Percentiles rank a stretch among this genome's conserved stretches.
phyloP scores from a whole-genome alignment of 2,888 invertebrate genomes.

The Andrena fulva region DNA sequence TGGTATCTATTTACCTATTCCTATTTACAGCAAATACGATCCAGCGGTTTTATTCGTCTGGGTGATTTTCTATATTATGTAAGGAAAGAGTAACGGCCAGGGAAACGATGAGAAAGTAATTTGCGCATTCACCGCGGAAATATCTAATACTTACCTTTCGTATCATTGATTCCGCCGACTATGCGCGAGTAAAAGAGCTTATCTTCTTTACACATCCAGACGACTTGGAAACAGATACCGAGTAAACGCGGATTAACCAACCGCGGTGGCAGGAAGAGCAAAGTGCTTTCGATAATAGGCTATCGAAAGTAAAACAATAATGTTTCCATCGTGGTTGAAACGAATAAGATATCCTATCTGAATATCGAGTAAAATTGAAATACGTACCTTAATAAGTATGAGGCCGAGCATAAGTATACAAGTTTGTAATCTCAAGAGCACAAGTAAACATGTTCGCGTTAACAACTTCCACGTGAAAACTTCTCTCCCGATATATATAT shows the following conservation, averaged over 20 bases:
- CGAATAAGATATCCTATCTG: not conserved
- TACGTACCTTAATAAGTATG: conserved; percentile 1
- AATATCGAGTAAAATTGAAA: not conserved
- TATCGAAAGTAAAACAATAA: conserved; percentile 36
- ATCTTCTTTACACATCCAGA: conserved; percentile 49
- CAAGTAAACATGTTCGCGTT: not conserved
- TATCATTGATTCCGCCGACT: conserved; percentile 11
- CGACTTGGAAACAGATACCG: conserved; percentile 45
- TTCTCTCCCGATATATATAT: not conserved
- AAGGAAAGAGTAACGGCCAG: no score
- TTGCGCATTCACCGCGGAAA: no score
- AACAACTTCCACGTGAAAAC: conserved; percentile 5
- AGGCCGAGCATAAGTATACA: not conserved
- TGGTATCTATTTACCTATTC: no score
- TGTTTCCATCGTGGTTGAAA: not conserved
- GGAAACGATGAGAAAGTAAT: no score
- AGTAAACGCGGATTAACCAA: conserved; percentile 27
- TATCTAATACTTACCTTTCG: not conserved
- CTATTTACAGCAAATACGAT: no score
- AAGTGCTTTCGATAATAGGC: conserved; percentile 41
- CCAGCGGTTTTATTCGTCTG: no score
- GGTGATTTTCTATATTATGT: no score
- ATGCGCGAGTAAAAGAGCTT: conserved; percentile 32
- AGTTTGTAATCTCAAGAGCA: not conserved
- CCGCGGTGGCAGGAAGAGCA: conserved; percentile 20